phyloP scores from a whole-genome alignment of 2,888 invertebrate species.

The Tiliacea citrago region DNA sequence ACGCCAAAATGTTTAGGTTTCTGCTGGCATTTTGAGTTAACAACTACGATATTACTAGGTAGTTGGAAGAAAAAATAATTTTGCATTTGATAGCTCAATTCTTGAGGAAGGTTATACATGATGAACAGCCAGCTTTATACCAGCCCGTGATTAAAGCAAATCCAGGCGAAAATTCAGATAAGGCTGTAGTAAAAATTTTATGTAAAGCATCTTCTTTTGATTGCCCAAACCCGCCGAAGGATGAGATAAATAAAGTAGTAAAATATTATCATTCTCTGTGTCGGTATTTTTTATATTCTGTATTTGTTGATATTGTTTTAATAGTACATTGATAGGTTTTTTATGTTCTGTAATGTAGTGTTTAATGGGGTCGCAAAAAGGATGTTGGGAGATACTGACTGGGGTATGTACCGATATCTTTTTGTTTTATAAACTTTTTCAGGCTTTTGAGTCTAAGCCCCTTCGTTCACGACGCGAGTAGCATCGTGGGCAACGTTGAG shows the following conservation, averaged over 20 bases:
- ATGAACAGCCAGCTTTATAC: slow-evolving; percentile 70
- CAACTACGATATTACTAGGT: too few relatives aligned
- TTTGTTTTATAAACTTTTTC: too few relatives aligned
- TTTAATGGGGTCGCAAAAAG: slow-evolving; percentile 60
- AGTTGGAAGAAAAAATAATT: too few relatives aligned
- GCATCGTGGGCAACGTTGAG: too few relatives aligned
- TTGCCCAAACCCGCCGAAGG: slow-evolving; percentile 66
- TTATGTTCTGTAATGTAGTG: slow-evolving; percentile 74
- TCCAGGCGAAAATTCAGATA: slow-evolving; percentile 88
- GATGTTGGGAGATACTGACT: slow-evolving; percentile 7
- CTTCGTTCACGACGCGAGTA: too few relatives aligned
- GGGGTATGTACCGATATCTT: too few relatives aligned
- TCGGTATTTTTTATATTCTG: slow-evolving; percentile 59
- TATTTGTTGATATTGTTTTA: slow-evolving; percentile 79
- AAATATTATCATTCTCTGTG: slow-evolving; percentile 69
- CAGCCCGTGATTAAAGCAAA: slow-evolving; percentile 76
- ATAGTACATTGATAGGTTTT: slow-evolving; percentile 82
- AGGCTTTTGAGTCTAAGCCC: too few relatives aligned
- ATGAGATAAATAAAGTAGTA: slow-evolving; percentile 75
- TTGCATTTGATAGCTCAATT: too few relatives aligned
- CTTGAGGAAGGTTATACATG: not conserved
- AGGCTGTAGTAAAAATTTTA: slow-evolving; percentile 84
- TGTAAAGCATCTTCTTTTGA: slow-evolving; percentile 74
- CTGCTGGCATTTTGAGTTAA: too few relatives aligned
- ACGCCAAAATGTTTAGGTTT: too few relatives aligned